Base-by-base conservation (phyloP, 1,140 invertebrate species). In the Ditylenchus dipsaci region DNA sequence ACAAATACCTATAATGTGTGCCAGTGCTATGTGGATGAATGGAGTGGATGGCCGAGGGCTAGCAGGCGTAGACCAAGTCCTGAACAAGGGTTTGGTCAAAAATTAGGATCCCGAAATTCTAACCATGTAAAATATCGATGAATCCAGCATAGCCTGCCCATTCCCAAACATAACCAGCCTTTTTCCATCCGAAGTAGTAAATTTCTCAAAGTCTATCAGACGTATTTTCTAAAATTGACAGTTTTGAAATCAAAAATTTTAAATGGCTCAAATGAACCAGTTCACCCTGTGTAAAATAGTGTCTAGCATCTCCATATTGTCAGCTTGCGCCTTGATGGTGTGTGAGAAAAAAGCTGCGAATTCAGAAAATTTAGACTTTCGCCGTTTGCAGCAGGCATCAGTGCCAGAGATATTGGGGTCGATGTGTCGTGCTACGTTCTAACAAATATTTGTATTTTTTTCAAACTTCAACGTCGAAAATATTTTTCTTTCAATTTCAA, bases 311-410 rank as follows among this genome's bases (percentile, higher is more conserved):
- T 92, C 88, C 95, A 99, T 98, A 82, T 99, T 99, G 15, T 89
- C 90, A 81, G 96, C 92, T 84, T 99, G 95, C 0, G 94, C 96
- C 84, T 99, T 99, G 72, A 98, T 98, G 0, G 95, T 98, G 82
- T 99, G 96, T 0, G 95, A 98, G 83, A 98, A 99, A 83, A 97
- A 92, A 73, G 92, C 96, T 11, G n/a, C n/a, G n/a, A n/a, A n/a
- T n/a, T n/a, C n/a, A n/a, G n/a, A n/a, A n/a, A n/a, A n/a, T n/a
- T n/a, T n/a, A n/a, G n/a, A n/a, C n/a, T n/a, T n/a, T n/a, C n/a
- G n/a, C n/a, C n/a, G n/a, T n/a, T n/a, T n/a, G n/a, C n/a, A n/a
- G n/a, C n/a, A n/a, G n/a, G n/a, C n/a, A n/a, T n/a, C n/a, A n/a
- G n/a, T n/a, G n/a, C n/a, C n/a, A n/a, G n/a, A n/a, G n/a, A n/a